Evolutionary conservation across 2,113 vertebrate species (phyloP).

Genomic region (Carassius auratus): DNA sequence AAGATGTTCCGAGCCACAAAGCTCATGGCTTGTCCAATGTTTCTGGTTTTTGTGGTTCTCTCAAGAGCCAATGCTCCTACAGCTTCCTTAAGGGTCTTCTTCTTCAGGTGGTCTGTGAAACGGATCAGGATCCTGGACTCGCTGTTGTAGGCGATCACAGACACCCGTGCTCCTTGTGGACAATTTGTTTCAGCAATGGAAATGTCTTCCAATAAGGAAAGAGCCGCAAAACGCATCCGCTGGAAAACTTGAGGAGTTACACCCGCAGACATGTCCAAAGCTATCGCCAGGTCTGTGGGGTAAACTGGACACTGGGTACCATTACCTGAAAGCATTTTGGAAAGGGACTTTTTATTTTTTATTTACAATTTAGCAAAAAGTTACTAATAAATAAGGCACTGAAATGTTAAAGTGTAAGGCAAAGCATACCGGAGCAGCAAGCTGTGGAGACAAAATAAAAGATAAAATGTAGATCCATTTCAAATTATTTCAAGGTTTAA

Average conservation of each 20-base stretch:
- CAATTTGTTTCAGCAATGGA: slow-evolving; percentile 83
- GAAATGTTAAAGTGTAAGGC: neutral
- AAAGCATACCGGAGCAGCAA: slow-evolving; percentile 70
- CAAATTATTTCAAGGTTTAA: neutral
- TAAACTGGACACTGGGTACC: slow-evolving; percentile 74
- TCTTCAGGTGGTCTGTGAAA: slow-evolving; percentile 79
- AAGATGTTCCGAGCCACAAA: slow-evolving; percentile 84
- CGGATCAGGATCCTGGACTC: slow-evolving; percentile 78
- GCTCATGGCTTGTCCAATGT: slow-evolving; percentile 81
- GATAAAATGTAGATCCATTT: neutral
- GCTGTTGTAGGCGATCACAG: slow-evolving; percentile 77
- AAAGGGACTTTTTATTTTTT: no score
- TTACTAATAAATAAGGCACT: neutral
- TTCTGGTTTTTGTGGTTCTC: slow-evolving; percentile 67
- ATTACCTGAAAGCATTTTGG: slow-evolving; percentile 58
- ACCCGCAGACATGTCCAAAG: slow-evolving; percentile 82
- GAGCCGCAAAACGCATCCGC: slow-evolving; percentile 76
- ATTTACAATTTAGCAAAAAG: neutral
- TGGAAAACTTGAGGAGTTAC: slow-evolving; percentile 75
- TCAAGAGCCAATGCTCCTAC: slow-evolving; percentile 72
- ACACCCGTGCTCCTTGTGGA: slow-evolving; percentile 79
- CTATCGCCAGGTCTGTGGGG: slow-evolving; percentile 86
- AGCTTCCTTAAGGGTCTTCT: slow-evolving; percentile 67
- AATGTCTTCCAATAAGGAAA: slow-evolving; percentile 74
- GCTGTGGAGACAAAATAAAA: slow-evolving; percentile 63